Evolutionary conservation across 1,140 invertebrate genomes (phyloP), one percentile per base, ranked within the genome.

Genomic region (Saccostrea cuccullata): DNA sequence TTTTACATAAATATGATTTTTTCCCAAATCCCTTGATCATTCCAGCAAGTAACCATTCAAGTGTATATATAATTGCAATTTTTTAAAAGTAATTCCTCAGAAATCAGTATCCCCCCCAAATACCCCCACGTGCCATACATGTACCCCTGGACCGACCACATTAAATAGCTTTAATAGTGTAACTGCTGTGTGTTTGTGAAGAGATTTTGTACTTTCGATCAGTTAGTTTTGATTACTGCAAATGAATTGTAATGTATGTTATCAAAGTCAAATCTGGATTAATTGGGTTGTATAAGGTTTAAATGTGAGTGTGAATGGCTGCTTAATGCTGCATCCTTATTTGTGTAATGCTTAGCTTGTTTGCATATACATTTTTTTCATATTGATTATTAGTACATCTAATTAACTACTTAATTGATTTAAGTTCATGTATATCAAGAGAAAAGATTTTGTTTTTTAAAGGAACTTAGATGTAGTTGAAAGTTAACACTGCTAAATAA

Each of bases 101-200:
- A 20, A 8, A 20, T 23, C 60, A 0, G 20, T 0, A 6, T 0
- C 67, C 67, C 67, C n/a, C 12, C 23, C 70, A 11, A 8, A 4
- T 12, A 11, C 26, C 30, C 70, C 5, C 23, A 1, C 13, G 70
- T 36, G 70, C 70, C 70, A 77, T 77, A n/a, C n/a, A n/a, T n/a
- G n/a, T n/a, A n/a, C 13, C 70, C 70, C 26, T 12, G 30, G 70
- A 77, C 70, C 23, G 70, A 77, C 70, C 70, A 26, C 70, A 40
- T 30, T 36, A 26, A 77, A 77, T 77, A 77, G 70, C 70, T 77
- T 77, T 77, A 77, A 77, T 26, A 6, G 70, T 77, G 15, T 40
- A 26, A 15, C 30, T 30, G 70, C 26, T 77, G 70, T 23, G n/a
- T 26, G 1, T 26, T 12, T 77, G 30, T 23, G 8, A 26, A 77